phyloP scores from a whole-genome alignment of 1,140 invertebrate species.

The Myzus persicae region DNA sequence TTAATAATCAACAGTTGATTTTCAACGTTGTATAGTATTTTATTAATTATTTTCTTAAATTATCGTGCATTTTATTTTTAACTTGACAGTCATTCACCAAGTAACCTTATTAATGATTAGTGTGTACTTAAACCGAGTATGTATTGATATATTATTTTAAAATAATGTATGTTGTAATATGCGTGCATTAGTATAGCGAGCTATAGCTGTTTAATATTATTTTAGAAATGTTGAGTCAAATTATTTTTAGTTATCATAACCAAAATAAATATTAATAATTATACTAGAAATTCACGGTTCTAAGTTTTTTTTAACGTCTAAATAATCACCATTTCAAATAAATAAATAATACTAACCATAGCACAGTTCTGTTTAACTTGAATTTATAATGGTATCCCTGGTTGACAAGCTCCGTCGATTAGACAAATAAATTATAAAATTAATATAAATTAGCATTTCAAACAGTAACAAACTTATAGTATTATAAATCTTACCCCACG shows the following conservation, averaged over 20 bases:
- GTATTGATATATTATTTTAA: neutral
- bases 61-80: neutral
- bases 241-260: neutral
- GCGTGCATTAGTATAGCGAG: neutral
- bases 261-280: neutral
- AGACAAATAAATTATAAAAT: conserved; percentile 46
- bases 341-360: conserved; percentile 17
- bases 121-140: neutral
- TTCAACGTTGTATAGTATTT: neutral
- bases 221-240: neutral
- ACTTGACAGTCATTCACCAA: neutral
- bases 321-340: conserved; percentile 3
- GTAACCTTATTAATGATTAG: neutral
- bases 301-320: neutral
- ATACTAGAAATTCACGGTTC: neutral
- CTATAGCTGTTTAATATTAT: neutral
- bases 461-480: neutral
- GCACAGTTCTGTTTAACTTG: neutral
- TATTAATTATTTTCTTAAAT: neutral
- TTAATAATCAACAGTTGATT: neutral
- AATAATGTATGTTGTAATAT: too few species aligned
- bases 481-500: neutral
- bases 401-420: conserved; percentile 14
- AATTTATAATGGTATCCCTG: conserved; percentile 6
- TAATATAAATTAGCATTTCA: conserved; percentile 31